These are phyloP conservation scores for Sciurus vulgaris DNA, from an alignment of 2,797 vertebrate species.

Conservation along the genomic window DNA sequence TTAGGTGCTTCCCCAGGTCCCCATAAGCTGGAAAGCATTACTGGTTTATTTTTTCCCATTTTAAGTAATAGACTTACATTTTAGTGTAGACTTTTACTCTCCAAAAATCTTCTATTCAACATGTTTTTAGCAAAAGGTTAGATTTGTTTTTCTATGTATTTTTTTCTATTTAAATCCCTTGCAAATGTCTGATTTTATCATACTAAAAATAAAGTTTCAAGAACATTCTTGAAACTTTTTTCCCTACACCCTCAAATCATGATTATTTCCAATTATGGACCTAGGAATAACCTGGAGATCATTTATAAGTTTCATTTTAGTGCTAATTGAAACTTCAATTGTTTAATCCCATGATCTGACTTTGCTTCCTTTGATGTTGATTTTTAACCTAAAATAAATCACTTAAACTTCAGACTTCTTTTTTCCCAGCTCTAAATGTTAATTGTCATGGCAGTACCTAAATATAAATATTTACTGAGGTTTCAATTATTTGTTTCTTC, in stretches of 20 bases:
- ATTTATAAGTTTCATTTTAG: conserved; percentile 40
- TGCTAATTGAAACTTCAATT: background rate
- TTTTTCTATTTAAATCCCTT: conserved; percentile 23
- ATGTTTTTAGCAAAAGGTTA: conserved; percentile 2
- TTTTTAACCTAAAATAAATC: conserved; percentile 56
- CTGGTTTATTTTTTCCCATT: background rate
- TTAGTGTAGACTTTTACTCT: background rate
- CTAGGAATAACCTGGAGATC: background rate
- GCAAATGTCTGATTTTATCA: conserved; percentile 5
- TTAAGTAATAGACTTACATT: background rate
- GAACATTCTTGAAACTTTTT: background rate
- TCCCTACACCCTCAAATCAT: background rate
- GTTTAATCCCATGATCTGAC: background rate
- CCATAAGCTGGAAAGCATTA: background rate
- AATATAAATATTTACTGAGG: conserved; percentile 20
- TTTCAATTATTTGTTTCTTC: conserved; percentile 30
- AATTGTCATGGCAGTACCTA: background rate
- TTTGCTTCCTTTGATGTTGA: background rate
- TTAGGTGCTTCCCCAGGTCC: background rate
- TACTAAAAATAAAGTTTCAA: background rate
- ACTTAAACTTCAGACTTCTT: background rate
- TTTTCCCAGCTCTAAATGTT: background rate
- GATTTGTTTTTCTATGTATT: conserved; percentile 30
- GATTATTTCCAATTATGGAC: conserved; percentile 1
- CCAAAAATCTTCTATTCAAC: background rate